phyloP scores from a whole-genome alignment of 2,888 invertebrate species.

The Pilophorus perplexus region DNA sequence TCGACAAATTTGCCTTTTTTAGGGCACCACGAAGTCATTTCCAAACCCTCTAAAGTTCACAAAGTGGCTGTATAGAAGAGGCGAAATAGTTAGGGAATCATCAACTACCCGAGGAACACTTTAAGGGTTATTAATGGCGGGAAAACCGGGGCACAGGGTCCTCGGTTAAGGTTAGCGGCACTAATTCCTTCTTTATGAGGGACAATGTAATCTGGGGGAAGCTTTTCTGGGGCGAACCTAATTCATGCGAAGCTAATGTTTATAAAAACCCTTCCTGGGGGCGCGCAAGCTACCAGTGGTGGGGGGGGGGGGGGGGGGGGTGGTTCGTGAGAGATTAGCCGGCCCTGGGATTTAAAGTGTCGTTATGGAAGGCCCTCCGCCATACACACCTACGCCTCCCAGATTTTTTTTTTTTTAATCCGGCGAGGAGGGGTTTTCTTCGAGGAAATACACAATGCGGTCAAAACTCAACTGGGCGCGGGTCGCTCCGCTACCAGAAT shows the following conservation, averaged over 20 bases:
- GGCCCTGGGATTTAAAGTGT: constrained; percentile 27
- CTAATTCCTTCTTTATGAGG: constrained; percentile 36
- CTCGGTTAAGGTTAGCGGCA: constrained; percentile 15
- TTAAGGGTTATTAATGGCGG: constrained; percentile 19
- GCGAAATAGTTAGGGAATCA: constrained; percentile 19
- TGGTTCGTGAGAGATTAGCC: constrained; percentile 36
- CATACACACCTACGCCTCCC: background rate
- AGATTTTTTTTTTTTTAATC: no score
- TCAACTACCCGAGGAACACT: constrained; percentile 12
- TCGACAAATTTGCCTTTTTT: no score
- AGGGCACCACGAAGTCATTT: no score
- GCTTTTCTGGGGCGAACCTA: constrained; percentile 32
- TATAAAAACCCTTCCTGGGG: constrained; percentile 31
- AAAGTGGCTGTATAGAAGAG: no score
- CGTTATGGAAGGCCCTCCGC: constrained; percentile 1
- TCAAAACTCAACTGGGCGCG: no score
- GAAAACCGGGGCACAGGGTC: constrained; percentile 6
- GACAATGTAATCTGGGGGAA: constrained; percentile 35
- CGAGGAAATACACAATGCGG: no score
- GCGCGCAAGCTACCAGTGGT: constrained; percentile 13
- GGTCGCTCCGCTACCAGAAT: no score
- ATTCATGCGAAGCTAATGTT: constrained; percentile 39
- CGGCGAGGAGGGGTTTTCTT: no score
- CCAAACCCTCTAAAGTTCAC: no score
- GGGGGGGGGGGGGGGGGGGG: no score